Percentiles rank a stretch among this genome's conserved stretches.
phyloP scores from a whole-genome alignment of 2,797 vertebrate species.

The Pteropus rufus region DNA sequence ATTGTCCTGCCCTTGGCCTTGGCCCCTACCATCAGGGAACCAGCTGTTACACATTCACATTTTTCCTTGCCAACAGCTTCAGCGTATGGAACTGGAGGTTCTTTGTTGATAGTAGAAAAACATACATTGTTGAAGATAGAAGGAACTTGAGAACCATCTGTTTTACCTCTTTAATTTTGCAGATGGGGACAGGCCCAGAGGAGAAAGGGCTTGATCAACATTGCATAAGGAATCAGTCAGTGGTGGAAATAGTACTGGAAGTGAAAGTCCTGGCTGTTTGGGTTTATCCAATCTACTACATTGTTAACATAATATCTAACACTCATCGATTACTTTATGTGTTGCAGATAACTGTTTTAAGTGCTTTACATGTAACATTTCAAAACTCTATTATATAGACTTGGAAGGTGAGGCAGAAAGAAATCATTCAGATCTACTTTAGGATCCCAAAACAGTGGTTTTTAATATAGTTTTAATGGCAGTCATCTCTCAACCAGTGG shows the following conservation, averaged over 20 bases:
- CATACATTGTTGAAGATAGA: not conserved
- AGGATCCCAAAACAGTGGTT: not conserved
- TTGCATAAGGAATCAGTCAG: conserved; percentile 15
- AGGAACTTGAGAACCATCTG: not conserved
- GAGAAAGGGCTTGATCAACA: not conserved
- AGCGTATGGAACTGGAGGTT: conserved; percentile 36
- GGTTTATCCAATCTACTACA: not conserved
- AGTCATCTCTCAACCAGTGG: not conserved
- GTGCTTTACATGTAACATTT: not conserved
- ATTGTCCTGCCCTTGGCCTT: conserved; percentile 38
- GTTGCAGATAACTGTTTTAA: not conserved
- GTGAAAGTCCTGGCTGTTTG: not conserved
- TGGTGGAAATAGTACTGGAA: not conserved
- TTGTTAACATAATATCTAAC: not conserved
- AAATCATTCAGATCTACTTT: conserved; percentile 37
- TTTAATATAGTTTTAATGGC: not conserved
- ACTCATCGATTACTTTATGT: not conserved
- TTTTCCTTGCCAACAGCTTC: conserved; percentile 45
- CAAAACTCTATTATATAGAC: conserved; percentile 32
- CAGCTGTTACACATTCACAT: conserved; percentile 40
- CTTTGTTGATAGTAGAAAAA: conserved; percentile 33
- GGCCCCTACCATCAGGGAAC: conserved; percentile 18
- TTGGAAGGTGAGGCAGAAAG: conserved; percentile 17
- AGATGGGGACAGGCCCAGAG: not conserved
- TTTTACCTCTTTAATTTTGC: conserved; percentile 16